A percentile compares a stretch with the other conserved stretches of the same genome.
phyloP scores from a whole-genome alignment of 2,113 vertebrate genomes.

The Abramis brama region DNA sequence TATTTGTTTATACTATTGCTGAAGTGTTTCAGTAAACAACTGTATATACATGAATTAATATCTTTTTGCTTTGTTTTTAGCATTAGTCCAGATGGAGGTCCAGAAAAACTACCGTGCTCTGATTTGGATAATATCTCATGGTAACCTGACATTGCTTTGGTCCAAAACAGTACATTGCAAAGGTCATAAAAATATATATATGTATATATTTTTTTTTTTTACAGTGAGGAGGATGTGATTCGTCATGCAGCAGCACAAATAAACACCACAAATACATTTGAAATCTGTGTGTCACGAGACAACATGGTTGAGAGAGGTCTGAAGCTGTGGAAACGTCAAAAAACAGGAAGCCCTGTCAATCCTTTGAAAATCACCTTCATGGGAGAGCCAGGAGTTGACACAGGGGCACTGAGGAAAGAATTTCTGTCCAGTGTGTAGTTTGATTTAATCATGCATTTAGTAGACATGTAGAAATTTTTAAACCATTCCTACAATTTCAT shows the following conservation, averaged over 20 bases:
- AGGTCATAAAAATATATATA: neutral
- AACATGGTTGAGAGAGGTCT: conserved; percentile 36
- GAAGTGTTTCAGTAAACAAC: no score
- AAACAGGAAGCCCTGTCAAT: conserved; percentile 6
- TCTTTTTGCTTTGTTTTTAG: no score
- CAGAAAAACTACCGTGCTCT: neutral
- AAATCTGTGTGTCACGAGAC: conserved; percentile 27
- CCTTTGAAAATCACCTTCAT: conserved; percentile 23
- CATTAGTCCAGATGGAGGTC: no score
- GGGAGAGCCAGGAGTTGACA: conserved; percentile 27
- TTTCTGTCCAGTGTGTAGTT: conserved; percentile 12
- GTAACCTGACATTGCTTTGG: neutral
- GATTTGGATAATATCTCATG: conserved; percentile 1
- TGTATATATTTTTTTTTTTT: neutral
- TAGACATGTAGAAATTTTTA: neutral
- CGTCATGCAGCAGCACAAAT: neutral
- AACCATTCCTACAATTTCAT: neutral
- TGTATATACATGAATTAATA: no score
- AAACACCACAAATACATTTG: neutral
- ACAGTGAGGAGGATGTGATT: conserved; percentile 9
- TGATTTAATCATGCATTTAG: neutral
- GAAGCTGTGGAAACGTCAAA: conserved; percentile 29
- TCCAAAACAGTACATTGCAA: neutral
- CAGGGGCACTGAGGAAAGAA: conserved; percentile 21
- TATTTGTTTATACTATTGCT: no score